Conservation (phyloP, 2,797 vertebrate genomes). For the Micromesistius poutassou region DNA sequence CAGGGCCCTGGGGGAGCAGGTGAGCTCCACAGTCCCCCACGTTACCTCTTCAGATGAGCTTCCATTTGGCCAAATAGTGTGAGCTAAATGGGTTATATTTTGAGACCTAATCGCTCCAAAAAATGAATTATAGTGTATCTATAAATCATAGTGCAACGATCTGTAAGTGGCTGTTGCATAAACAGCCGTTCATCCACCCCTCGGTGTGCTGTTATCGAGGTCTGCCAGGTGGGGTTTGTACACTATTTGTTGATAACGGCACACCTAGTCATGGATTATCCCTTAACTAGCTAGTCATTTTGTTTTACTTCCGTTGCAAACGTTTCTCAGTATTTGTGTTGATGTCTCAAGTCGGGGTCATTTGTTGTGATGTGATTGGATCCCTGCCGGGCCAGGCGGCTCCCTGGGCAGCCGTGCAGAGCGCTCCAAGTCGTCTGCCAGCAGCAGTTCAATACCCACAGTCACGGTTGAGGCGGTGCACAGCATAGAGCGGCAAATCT, state of each 20-base stretch:
- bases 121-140: neutral
- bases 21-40: conserved; percentile 45
- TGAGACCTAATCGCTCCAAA: neutral
- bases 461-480: neutral
- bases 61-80: no score
- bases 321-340: neutral
- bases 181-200: neutral
- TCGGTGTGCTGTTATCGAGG: neutral
- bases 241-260: neutral
- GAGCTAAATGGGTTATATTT: neutral
- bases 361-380: neutral
- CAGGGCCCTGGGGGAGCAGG: conserved; percentile 88
- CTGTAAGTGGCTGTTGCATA: neutral
- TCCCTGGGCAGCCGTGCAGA: neutral
- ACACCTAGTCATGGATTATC: neutral
- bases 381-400: neutral
- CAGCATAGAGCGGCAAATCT: neutral
- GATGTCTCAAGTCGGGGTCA: neutral
- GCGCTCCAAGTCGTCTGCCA: neutral
- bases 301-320: neutral
- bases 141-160: neutral
- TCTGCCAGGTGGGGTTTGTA: no score
- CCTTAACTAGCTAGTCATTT: neutral
- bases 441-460: neutral
- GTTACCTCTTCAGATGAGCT: no score